A percentile compares a stretch with the other conserved stretches of the same genome.
These are phyloP conservation scores for Sceliomorpha sp. DNA, from an alignment of 2,888 invertebrate genomes.

Conservation along the genomic window DNA sequence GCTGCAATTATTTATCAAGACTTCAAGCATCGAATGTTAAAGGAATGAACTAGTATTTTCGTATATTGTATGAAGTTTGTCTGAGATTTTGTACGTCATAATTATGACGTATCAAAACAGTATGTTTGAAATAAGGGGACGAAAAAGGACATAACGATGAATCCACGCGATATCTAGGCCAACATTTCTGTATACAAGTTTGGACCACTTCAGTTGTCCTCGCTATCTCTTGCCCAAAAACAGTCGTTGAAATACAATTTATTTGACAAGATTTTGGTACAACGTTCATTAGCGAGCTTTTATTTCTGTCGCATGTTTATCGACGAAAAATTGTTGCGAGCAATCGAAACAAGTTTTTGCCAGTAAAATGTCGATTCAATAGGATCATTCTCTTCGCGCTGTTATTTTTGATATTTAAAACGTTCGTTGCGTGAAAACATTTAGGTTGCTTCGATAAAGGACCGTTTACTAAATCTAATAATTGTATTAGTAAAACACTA, in stretches of 20 bases:
- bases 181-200: slow-evolving; percentile 53
- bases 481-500: too few species aligned
- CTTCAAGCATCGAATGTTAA: too few species aligned
- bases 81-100: background rate
- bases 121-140: background rate
- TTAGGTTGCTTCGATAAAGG: too few species aligned
- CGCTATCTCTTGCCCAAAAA: background rate
- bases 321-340: background rate
- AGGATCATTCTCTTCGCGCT: too few species aligned
- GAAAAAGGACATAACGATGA: slow-evolving; percentile 15
- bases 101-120: background rate
- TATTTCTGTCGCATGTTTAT: background rate
- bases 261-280: background rate
- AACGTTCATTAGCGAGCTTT: background rate
- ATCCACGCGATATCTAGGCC: slow-evolving; percentile 56
- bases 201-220: background rate
- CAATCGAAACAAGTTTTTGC: too few species aligned
- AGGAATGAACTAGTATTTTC: too few species aligned
- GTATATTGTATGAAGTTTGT: too few species aligned
- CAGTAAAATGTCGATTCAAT: background rate
- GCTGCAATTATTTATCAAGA: too few species aligned
- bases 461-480: too few species aligned
- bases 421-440: too few species aligned
- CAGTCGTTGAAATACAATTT: background rate
- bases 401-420: too few species aligned